Conservation (phyloP, 2,797 vertebrate species). For the Myiothlypis chrysogaster region DNA sequence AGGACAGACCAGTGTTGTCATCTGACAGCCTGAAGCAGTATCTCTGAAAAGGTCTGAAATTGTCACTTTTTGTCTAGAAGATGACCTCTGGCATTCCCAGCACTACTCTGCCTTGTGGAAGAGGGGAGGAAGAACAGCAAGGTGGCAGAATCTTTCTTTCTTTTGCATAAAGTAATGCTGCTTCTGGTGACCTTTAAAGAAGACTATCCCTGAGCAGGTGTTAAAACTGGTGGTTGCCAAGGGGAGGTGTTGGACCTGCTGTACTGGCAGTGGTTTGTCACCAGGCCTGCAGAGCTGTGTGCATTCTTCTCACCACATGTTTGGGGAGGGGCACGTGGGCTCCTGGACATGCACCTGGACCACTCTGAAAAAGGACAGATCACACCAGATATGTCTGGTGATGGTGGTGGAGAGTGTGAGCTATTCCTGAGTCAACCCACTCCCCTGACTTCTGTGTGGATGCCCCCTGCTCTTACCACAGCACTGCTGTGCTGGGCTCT, state of each 20-base stretch:
- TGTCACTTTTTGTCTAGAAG: slow-evolving; percentile 12
- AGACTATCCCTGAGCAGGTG: not conserved
- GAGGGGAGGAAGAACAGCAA: not conserved
- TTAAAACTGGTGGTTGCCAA: not conserved
- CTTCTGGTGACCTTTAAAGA: not conserved
- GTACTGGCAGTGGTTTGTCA: not conserved
- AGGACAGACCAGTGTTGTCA: not conserved
- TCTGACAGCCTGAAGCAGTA: not conserved
- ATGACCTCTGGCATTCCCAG: not conserved
- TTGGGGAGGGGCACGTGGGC: not conserved
- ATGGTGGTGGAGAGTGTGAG: not conserved
- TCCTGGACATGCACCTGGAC: not conserved
- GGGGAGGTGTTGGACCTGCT: not conserved
- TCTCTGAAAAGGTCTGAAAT: slow-evolving; percentile 44
- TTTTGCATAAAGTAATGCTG: not conserved
- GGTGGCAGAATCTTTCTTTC: not conserved
- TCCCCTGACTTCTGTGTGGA: accelerated
- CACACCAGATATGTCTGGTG: not conserved
- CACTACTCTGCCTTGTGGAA: not conserved
- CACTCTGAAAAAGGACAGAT: not conserved
- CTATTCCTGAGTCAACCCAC: not conserved
- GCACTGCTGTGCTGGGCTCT: not conserved
- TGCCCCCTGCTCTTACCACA: not conserved
- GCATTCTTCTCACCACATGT: accelerated
- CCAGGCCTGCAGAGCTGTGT: not conserved